Evolutionary conservation across 2,113 vertebrate genomes (phyloP).

Genomic region (Centropus bengalensis): DNA sequence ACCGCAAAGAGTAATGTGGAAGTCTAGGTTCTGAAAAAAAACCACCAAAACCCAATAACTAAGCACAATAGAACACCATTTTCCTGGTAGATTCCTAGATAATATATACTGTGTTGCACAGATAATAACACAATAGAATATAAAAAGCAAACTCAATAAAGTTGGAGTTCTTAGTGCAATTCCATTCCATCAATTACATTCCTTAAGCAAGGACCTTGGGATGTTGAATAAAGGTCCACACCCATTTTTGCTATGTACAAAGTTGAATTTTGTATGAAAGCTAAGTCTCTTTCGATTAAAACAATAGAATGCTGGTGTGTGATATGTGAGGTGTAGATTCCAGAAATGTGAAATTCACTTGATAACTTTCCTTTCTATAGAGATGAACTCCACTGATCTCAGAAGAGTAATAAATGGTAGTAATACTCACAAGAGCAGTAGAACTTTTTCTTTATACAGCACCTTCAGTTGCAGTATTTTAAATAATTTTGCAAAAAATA

Average conservation of each 20-base stretch:
- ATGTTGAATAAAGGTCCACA: neutral
- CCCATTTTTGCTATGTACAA: neutral
- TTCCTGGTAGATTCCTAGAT: neutral
- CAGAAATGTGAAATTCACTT: neutral
- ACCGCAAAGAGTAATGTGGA: neutral
- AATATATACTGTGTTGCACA: neutral
- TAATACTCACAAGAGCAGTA: neutral
- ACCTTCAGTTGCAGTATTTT: neutral
- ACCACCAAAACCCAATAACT: neutral
- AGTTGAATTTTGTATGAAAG: neutral
- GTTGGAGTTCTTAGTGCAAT: neutral
- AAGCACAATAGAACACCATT: neutral
- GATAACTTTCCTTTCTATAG: neutral
- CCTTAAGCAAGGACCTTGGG: neutral
- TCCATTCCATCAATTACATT: neutral
- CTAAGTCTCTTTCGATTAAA: neutral
- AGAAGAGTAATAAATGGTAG: neutral
- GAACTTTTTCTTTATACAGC: neutral
- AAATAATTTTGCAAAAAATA: constrained; percentile 3
- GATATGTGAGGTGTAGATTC: neutral
- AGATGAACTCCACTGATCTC: neutral
- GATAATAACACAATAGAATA: neutral
- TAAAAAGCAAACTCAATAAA: neutral
- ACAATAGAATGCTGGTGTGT: neutral
- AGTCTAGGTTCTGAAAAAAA: neutral